A percentile compares a stretch with the other conserved stretches of the same genome.
Evolutionary conservation across 2,113 vertebrate species (phyloP).

Genomic region (Tylochromis polylepis): DNA sequence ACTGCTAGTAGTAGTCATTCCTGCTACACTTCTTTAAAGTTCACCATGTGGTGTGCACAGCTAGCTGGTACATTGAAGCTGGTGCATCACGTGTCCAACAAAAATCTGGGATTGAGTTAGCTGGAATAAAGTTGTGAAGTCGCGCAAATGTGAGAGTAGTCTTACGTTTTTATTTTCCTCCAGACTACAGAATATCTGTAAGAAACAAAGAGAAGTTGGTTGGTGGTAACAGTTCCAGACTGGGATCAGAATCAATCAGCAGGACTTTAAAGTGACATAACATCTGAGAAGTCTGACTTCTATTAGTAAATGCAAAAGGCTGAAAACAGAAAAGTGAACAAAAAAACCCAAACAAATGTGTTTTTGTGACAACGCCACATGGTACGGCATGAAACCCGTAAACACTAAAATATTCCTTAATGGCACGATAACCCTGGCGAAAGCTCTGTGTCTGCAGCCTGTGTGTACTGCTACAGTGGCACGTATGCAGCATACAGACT

Average conservation of each 20-base stretch:
- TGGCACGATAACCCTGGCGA: rapidly evolving
- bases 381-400: neutral
- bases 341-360: neutral
- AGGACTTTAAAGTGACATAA: neutral
- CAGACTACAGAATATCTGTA: neutral
- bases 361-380: neutral
- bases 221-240: neutral
- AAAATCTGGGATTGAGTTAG: neutral
- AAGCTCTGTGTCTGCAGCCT: neutral
- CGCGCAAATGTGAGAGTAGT: neutral
- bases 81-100: neutral
- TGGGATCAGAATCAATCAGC: neutral
- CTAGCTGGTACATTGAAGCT: neutral
- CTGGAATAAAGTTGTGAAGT: neutral
- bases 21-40: neutral
- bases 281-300: neutral
- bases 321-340: neutral
- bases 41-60: neutral
- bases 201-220: neutral
- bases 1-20: neutral
- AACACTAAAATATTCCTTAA: neutral
- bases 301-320: neutral
- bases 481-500: neutral
- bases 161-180: neutral
- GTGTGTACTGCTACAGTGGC: neutral